Evolutionary conservation across 2,888 invertebrate genomes (phyloP), one percentile per base, ranked within the genome.

Genomic region (Drosophila nr. medialis): DNA sequence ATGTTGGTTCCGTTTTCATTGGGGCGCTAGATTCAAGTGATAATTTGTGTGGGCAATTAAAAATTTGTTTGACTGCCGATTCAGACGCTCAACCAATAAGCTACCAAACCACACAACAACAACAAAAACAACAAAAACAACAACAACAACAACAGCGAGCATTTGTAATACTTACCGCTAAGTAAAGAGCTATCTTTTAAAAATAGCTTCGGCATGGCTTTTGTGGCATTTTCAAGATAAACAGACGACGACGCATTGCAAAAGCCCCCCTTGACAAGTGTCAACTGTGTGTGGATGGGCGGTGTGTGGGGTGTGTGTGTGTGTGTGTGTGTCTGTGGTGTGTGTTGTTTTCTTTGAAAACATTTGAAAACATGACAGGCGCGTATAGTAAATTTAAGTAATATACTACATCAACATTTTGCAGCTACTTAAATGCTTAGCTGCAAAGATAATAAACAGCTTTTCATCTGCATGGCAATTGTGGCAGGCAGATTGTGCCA

Each of bases 371-470:
- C 59, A 63, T 66, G 72, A 64, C 67, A 64, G 59, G 67, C 64
- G 54, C 59, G 40, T 53, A 61, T 75, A 68, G 64, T 78, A 78
- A 75, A 75, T 60, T 73, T 73, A 64, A 63, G 62, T 75, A 72
- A 72, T 71, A 75, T 79, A 75, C 68, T 62, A 71, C 68, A 56
- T 29, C 56, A 77, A 61, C 65, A 72, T 66, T 72, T 74, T 56
- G 72, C 65, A 42, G 72, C 70, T 77, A 69, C 75, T 78, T 66
- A 58, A 63, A 60, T 64, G 49, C 65, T 72, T 51, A 71, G 59
- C 50, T 64, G 48, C 45, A 76, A 72, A 78, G 76, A 83, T 77
- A 85, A 85, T 85, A 87, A 85, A 85, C 83, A 79, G 65, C 69
- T 63, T 71, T 45, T 53, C 78, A 75, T 82, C 70, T 77, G 69